These are phyloP conservation scores for Ibidorhyncha struthersii DNA, from an alignment of 2,113 vertebrate genomes.

Conservation along the genomic window DNA sequence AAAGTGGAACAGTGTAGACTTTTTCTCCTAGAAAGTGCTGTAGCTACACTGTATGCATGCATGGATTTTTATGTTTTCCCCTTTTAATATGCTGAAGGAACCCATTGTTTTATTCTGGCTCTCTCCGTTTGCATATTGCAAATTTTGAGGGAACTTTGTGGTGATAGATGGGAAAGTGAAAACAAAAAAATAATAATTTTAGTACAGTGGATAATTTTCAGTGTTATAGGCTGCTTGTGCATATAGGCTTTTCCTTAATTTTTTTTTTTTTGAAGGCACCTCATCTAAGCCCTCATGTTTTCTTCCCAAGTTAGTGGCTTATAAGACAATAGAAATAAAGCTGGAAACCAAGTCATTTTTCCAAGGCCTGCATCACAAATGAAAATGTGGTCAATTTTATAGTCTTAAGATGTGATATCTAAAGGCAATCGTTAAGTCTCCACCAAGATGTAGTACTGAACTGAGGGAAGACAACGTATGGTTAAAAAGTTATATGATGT, in stretches of 20 bases:
- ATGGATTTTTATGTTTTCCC: not conserved
- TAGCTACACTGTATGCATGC: not conserved
- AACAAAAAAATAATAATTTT: not conserved
- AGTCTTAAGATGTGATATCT: not conserved
- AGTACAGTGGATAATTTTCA: not conserved
- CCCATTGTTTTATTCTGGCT: not conserved
- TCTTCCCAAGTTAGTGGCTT: not conserved
- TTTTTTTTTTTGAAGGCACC: not conserved
- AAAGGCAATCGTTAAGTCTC: not conserved
- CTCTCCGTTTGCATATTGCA: not conserved
- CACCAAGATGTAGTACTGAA: not conserved
- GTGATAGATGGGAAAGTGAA: not conserved
- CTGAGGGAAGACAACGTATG: not conserved
- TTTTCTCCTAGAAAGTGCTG: not conserved
- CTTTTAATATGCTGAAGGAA: not conserved
- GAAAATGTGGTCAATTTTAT: not conserved
- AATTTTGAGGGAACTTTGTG: not conserved
- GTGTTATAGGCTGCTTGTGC: not conserved
- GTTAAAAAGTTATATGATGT: not conserved
- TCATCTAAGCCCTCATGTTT: not conserved
- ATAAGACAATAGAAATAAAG: not conserved
- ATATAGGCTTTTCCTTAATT: not conserved
- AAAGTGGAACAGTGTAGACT: not conserved
- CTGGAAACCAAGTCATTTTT: not conserved
- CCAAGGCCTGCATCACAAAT: not conserved